Evolutionary conservation across 2,888 invertebrate genomes (phyloP).

Genomic region (Dryocosmus kuriphilus): DNA sequence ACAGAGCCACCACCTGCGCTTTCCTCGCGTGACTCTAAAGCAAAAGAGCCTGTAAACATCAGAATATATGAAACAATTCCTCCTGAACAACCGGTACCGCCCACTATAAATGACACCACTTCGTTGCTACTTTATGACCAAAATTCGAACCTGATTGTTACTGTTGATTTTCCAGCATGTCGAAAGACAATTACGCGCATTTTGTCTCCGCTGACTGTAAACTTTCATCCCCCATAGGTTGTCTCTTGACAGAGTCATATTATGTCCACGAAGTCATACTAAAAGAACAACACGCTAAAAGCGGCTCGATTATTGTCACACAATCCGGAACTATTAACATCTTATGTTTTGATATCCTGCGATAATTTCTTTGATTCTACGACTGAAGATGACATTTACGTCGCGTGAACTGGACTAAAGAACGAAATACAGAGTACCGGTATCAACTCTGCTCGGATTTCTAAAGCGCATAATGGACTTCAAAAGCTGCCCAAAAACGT

Average conservation of each 20-base stretch:
- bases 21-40: neutral
- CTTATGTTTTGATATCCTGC: neutral
- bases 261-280: neutral
- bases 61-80: conserved; percentile 16
- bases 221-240: neutral
- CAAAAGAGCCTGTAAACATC: neutral
- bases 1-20: too few relatives aligned
- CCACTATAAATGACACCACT: neutral
- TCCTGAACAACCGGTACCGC: neutral
- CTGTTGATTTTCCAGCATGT: neutral
- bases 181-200: conserved; percentile 17
- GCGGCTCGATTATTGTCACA: neutral
- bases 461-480: too few relatives aligned
- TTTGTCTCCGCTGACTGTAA: conserved; percentile 33
- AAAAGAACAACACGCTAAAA: neutral
- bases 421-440: too few relatives aligned
- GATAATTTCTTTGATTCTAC: neutral
- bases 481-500: conserved; percentile 16
- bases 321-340: neutral
- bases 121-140: neutral
- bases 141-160: neutral
- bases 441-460: too few relatives aligned
- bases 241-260: conserved; percentile 8
- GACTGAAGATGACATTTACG: neutral
- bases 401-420: neutral